These are phyloP conservation scores for Gopherus flavomarginatus DNA, from an alignment of 2,113 vertebrate species.

Conservation along the genomic window DNA sequence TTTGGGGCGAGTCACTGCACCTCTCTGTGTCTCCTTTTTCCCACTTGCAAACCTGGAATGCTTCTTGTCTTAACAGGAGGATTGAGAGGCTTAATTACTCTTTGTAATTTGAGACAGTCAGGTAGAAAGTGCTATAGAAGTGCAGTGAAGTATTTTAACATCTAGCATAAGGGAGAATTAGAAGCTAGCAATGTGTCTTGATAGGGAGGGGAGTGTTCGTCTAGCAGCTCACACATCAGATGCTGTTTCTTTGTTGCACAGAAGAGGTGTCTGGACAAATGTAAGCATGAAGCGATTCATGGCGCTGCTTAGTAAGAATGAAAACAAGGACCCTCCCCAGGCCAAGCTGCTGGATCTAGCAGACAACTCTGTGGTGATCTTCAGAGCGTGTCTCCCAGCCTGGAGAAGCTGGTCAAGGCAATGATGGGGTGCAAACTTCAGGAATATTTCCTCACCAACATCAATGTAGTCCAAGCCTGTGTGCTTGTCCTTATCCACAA, in stretches of 20 bases:
- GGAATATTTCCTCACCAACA: conserved; percentile 62
- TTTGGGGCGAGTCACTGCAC: not conserved
- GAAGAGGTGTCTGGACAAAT: conserved; percentile 2
- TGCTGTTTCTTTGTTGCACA: not conserved
- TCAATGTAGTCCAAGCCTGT: conserved; percentile 50
- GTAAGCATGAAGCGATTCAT: conserved; percentile 70
- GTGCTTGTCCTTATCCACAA: conserved; percentile 16
- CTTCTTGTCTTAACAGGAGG: not conserved
- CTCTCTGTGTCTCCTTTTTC: not conserved
- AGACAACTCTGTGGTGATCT: conserved; percentile 57
- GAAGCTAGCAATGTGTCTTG: not conserved
- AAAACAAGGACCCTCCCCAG: not conserved
- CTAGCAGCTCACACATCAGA: not conserved
- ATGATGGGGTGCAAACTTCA: conserved; percentile 60
- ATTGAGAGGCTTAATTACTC: not conserved
- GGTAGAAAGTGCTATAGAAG: not conserved
- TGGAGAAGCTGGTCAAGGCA: conserved; percentile 55
- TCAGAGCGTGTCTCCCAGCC: not conserved
- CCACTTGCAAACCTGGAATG: not conserved
- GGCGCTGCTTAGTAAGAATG: conserved; percentile 59
- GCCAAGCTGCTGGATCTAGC: conserved; percentile 50
- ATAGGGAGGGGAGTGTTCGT: not conserved
- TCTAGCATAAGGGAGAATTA: not conserved
- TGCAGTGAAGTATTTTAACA: not conserved
- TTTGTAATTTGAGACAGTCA: not conserved